phyloP scores from a whole-genome alignment of 2,888 invertebrate genomes.

The Cerastis leucographa region DNA sequence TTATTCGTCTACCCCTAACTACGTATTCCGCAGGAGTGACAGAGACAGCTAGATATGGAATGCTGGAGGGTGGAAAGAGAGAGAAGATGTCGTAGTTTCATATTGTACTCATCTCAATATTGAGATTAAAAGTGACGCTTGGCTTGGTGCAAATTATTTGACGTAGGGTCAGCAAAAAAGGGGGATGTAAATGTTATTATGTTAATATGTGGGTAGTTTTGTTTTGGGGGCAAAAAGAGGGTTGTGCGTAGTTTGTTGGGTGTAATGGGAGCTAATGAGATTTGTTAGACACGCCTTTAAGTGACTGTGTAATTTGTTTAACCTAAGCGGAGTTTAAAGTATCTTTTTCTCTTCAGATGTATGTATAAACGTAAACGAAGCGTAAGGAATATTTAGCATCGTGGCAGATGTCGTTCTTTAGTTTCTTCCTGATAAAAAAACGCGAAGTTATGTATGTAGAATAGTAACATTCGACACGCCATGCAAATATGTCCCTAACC shows the following conservation, averaged over 20 bases:
- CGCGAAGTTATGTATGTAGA: too few species aligned
- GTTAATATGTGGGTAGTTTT: constrained; percentile 38
- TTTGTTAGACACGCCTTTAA: constrained; percentile 18
- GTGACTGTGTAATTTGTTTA: background rate
- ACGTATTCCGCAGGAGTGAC: constrained; percentile 52
- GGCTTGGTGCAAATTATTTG: constrained; percentile 89
- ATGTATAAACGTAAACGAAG: background rate
- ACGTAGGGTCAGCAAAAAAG: constrained; percentile 78
- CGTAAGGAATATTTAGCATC: background rate
- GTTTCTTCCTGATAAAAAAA: background rate
- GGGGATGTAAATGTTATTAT: constrained; percentile 35
- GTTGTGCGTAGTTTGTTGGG: background rate
- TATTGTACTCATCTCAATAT: constrained; percentile 90
- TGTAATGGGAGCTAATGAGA: constrained; percentile 35
- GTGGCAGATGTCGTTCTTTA: background rate
- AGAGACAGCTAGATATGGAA: constrained; percentile 59
- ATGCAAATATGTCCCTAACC: too few species aligned
- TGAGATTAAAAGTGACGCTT: constrained; percentile 90
- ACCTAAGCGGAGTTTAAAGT: background rate
- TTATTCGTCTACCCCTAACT: constrained; percentile 39
- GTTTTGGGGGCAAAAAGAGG: constrained; percentile 42
- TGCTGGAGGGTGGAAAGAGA: constrained; percentile 69
- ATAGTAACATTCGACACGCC: too few species aligned
- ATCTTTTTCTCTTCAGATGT: background rate
- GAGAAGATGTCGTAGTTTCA: constrained; percentile 80